Conservation (phyloP, 2,888 invertebrate genomes). For the Byasa hedistus region DNA sequence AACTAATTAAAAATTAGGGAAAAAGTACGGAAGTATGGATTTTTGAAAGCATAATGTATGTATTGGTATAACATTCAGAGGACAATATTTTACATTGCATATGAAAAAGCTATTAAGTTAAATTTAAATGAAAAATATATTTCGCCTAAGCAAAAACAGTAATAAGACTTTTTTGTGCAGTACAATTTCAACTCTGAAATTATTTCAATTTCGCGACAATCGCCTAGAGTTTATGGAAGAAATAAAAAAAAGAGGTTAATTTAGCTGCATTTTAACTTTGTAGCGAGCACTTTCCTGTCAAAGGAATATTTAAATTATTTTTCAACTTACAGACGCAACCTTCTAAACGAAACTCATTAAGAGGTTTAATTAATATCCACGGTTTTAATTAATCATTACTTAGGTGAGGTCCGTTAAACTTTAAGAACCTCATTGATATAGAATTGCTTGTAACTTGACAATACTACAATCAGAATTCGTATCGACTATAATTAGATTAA, state of each 20-base stretch:
- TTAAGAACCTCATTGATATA: background rate
- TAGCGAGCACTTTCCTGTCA: conserved; percentile 13
- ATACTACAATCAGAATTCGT: too few species aligned
- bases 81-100: too few species aligned
- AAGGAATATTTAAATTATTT: conserved; percentile 15
- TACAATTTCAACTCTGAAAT: background rate
- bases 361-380: conserved; percentile 13
- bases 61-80: too few species aligned
- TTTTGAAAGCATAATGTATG: too few species aligned
- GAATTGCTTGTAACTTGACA: too few species aligned
- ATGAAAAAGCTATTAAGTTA: too few species aligned
- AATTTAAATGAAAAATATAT: too few species aligned
- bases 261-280: conserved; percentile 1
- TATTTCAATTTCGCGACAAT: background rate
- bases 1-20: too few species aligned
- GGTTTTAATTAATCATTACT: background rate
- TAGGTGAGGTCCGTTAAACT: background rate
- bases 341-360: conserved; percentile 16
- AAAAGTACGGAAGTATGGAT: too few species aligned
- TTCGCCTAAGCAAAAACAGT: too few species aligned
- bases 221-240: background rate
- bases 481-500: too few species aligned
- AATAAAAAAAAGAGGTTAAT: background rate
- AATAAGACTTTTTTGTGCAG: too few species aligned
- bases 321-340: conserved; percentile 21